phyloP scores from a whole-genome alignment of 2,113 vertebrate genomes.

The Percopsis transmontana region DNA sequence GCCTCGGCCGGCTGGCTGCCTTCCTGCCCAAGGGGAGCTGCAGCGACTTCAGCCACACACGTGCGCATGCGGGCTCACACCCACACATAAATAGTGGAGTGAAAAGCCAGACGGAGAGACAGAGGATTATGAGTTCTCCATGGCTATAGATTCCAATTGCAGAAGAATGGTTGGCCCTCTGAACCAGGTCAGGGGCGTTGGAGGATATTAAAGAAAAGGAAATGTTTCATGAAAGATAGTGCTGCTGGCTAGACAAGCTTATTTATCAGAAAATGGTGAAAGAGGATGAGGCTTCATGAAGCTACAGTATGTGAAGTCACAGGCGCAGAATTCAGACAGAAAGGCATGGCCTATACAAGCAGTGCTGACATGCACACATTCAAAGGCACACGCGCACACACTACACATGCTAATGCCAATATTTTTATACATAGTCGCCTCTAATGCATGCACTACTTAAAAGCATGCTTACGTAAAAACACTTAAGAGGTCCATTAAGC shows the following conservation, averaged over 20 bases:
- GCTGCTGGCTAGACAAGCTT: constrained; percentile 15
- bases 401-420: constrained; percentile 16
- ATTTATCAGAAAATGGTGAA: constrained; percentile 15
- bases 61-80: neutral
- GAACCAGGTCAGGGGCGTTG: neutral
- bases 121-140: constrained; percentile 9
- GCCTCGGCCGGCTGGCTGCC: neutral
- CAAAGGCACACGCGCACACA: neutral
- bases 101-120: neutral
- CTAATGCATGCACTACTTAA: constrained; percentile 9
- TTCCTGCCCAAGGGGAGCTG: constrained; percentile 7
- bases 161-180: constrained; percentile 26
- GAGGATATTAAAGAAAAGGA: constrained; percentile 17
- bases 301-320: constrained; percentile 9
- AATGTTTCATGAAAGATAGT: constrained; percentile 27
- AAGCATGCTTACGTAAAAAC: constrained; percentile 9
- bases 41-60: neutral
- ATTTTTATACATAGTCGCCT: neutral
- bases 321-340: constrained; percentile 14
- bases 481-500: too few species aligned
- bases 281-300: constrained; percentile 8
- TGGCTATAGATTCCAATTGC: constrained; percentile 3
- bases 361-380: neutral
- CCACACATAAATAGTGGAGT: neutral
- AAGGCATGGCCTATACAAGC: neutral